Evolutionary conservation across 2,888 invertebrate genomes (phyloP).

Genomic region (Creontiades dilutus): DNA sequence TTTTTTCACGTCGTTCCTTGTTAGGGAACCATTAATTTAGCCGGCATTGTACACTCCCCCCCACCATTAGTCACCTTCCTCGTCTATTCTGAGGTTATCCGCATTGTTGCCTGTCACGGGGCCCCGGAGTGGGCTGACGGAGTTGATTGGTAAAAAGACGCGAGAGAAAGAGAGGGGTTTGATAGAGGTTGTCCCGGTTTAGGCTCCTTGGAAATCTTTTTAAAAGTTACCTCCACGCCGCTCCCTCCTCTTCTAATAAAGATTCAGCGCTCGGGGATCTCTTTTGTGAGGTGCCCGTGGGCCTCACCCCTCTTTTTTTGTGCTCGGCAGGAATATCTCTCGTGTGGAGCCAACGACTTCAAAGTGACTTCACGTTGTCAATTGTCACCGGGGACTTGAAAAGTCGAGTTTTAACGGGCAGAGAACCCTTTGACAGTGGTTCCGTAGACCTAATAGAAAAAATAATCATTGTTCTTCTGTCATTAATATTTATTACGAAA

Average conservation of each 20-base stretch:
- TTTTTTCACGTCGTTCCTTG: slow-evolving; percentile 29
- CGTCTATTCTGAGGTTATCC: not conserved
- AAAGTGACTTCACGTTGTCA: slow-evolving; percentile 32
- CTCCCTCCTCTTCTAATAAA: slow-evolving; percentile 34
- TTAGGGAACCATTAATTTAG: slow-evolving; percentile 61
- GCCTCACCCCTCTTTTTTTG: slow-evolving; percentile 49
- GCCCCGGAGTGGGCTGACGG: slow-evolving; percentile 42
- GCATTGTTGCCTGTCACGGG: slow-evolving; percentile 45
- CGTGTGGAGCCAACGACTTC: slow-evolving; percentile 36
- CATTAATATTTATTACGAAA: not conserved
- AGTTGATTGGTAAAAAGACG: slow-evolving; percentile 54
- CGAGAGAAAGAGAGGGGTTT: slow-evolving; percentile 3
- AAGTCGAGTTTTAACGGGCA: slow-evolving; percentile 55
- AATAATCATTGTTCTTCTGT: not conserved
- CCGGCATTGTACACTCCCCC: slow-evolving; percentile 20
- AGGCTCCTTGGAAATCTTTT: slow-evolving; percentile 37
- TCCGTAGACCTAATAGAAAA: not conserved
- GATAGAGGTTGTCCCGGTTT: slow-evolving; percentile 43
- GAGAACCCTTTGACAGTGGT: slow-evolving; percentile 4
- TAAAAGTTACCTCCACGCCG: slow-evolving; percentile 23
- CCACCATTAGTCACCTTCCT: not conserved
- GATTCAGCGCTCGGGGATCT: slow-evolving; percentile 49
- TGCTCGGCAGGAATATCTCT: not conserved
- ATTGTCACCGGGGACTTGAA: slow-evolving; percentile 28
- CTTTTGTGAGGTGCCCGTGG: slow-evolving; percentile 40